Base-by-base conservation (phyloP, 1,140 invertebrate species). In the Eriocheir sinensis region DNA sequence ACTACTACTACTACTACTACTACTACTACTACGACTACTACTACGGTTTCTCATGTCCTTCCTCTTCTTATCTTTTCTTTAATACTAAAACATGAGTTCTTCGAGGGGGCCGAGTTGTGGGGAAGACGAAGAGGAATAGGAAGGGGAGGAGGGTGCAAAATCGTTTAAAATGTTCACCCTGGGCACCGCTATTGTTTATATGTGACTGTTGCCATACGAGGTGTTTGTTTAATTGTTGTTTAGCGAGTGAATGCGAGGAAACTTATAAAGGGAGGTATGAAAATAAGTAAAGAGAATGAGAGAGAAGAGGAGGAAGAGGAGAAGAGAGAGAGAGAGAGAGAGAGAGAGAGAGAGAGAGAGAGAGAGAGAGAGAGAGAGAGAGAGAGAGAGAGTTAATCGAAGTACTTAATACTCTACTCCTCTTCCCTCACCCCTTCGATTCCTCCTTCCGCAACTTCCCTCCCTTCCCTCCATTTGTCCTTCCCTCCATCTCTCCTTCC, bases 301-400 rank as follows among this genome's bases (percentile, higher is more conserved):
- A n/a, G n/a, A n/a, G n/a, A n/a, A n/a, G n/a, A n/a, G n/a, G n/a
- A n/a, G n/a, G n/a, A n/a, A n/a, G n/a, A n/a, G n/a, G n/a, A n/a
- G n/a, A n/a, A 60, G 53, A 60, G 53, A 60, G 53, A 60, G 53
- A 72, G 21, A 72, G 60, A 48, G 4, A 48, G 44, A 72, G 21
- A 72, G 60, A 72, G 60, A 72, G 60, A 72, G 60, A 72, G 60
- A 72, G 60, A 72, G 60, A 72, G 60, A 72, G 60, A 72, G 60
- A 72, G 60, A 72, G 60, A 72, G 60, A 72, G 60, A 72, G 60
- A 72, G 60, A 72, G 60, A 72, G 60, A 72, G 60, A 72, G 21
- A n/a, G 60, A 72, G 21, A n/a, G 60, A 72, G 12, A 21, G 60
- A 72, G 21, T 72, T 8, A 72, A 72, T 72, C 21, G 27, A 72